Percentiles rank a stretch among this genome's conserved stretches.
phyloP scores from a whole-genome alignment of 2,113 vertebrate genomes.

The Corythornis cristatus region DNA sequence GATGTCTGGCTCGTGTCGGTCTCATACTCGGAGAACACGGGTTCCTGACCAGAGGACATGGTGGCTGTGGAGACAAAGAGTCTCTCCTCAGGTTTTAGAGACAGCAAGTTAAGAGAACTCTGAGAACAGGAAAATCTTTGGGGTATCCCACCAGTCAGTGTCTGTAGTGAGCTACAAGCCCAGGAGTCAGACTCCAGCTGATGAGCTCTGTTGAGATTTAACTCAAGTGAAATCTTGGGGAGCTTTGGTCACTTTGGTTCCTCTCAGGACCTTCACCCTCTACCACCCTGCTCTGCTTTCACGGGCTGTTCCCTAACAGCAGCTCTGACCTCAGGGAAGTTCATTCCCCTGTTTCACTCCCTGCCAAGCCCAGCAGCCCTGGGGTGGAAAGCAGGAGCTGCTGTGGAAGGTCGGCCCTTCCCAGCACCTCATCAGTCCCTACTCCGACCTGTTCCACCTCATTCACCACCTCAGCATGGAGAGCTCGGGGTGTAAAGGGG shows the following conservation, averaged over 20 bases:
- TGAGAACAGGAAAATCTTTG: neutral
- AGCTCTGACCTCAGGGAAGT: neutral
- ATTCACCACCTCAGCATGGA: fast-evolving
- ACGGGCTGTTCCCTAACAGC: neutral
- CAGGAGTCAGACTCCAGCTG: neutral
- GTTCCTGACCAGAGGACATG: slow-evolving; percentile 26
- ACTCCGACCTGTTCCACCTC: neutral
- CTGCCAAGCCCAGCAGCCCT: neutral
- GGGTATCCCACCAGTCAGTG: fast-evolving
- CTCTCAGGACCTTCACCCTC: neutral
- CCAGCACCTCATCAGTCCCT: neutral
- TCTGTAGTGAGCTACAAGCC: fast-evolving
- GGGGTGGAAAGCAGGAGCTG: fast-evolving
- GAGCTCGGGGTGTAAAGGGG: neutral
- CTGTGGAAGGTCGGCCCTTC: neutral
- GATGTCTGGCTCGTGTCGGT: slow-evolving; percentile 45
- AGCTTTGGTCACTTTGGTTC: neutral
- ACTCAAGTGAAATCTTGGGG: neutral
- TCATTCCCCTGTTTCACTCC: neutral
- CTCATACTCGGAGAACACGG: neutral
- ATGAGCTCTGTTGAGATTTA: neutral
- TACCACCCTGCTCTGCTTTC: fast-evolving
- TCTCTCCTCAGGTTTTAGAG: neutral
- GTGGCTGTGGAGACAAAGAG: slow-evolving; percentile 13
- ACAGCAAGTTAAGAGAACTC: neutral